These are phyloP conservation scores for Rhysida immarginata DNA, from an alignment of 1,140 invertebrate species.

Conservation along the genomic window DNA sequence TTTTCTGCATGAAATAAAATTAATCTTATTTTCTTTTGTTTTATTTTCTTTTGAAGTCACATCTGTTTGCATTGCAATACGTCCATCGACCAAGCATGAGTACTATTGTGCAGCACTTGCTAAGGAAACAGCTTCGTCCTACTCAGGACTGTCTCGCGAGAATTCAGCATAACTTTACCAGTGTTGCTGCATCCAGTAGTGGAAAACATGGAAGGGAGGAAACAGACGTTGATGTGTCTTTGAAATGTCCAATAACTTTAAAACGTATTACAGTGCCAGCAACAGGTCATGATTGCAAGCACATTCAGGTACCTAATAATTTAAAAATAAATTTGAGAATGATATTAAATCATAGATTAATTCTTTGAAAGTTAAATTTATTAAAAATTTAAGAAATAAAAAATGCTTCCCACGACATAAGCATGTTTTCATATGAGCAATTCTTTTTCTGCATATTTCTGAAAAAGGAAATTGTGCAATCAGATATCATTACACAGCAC, in stretches of 20 bases:
- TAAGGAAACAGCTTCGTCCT: slow-evolving; percentile 71
- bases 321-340: too few relatives aligned
- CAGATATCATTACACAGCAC: too few relatives aligned
- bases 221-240: slow-evolving; percentile 71
- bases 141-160: slow-evolving; percentile 87
- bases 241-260: slow-evolving; percentile 94
- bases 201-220: slow-evolving; percentile 66
- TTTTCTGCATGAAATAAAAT: neutral
- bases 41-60: slow-evolving; percentile 49
- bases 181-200: slow-evolving; percentile 35
- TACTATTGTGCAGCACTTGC: slow-evolving; percentile 76
- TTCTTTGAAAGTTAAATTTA: too few relatives aligned
- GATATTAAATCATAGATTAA: too few relatives aligned
- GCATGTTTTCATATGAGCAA: too few relatives aligned
- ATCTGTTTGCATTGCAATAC: slow-evolving; percentile 86
- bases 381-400: too few relatives aligned
- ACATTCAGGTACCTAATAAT: slow-evolving; percentile 80
- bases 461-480: too few relatives aligned
- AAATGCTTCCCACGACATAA: too few relatives aligned
- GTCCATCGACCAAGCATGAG: slow-evolving; percentile 85
- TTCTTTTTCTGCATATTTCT: too few relatives aligned
- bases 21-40: slow-evolving; percentile 12
- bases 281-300: slow-evolving; percentile 86
- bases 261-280: slow-evolving; percentile 84
- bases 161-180: slow-evolving; percentile 86